Percentiles rank a stretch among this genome's conserved stretches.
phyloP scores from a whole-genome alignment of 1,140 invertebrate genomes.

The Zeugodacus cucurbitae region DNA sequence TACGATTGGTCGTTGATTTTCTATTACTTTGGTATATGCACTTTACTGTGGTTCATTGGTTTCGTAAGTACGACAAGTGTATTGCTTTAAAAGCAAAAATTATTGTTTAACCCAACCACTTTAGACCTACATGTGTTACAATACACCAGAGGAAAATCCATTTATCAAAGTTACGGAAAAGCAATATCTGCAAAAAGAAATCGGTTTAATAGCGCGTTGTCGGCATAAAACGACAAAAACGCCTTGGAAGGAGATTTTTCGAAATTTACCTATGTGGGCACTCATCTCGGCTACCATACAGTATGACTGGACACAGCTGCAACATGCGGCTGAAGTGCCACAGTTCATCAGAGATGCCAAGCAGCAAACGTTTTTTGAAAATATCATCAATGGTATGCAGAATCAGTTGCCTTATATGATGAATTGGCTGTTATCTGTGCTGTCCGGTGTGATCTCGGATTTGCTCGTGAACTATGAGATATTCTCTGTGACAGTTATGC shows the following conservation, averaged over 20 bases:
- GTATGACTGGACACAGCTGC: constrained; percentile 89
- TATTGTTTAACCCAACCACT: neutral
- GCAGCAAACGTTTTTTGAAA: neutral
- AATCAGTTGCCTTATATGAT: constrained; percentile 52
- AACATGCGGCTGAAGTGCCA: constrained; percentile 85
- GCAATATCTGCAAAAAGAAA: constrained; percentile 16
- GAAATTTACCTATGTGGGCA: constrained; percentile 74
- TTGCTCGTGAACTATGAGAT: constrained; percentile 44
- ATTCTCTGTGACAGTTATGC: constrained; percentile 27
- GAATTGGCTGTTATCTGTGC: constrained; percentile 49
- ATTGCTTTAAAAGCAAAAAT: neutral
- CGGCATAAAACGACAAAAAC: neutral
- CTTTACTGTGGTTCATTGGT: constrained; percentile 78
- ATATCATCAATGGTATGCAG: constrained; percentile 48
- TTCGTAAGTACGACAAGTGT: constrained; percentile 69
- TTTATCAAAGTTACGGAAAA: neutral
- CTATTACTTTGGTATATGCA: constrained; percentile 83
- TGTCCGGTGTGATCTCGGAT: constrained; percentile 48
- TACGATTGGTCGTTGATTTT: constrained; percentile 82
- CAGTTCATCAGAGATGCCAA: constrained; percentile 49
- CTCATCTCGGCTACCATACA: constrained; percentile 73
- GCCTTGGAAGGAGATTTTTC: constrained; percentile 71
- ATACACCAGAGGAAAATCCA: constrained; percentile 3
- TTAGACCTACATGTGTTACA: neutral
- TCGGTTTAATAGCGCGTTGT: neutral